Percentiles rank a stretch among this genome's conserved stretches.
Evolutionary conservation across 2,888 invertebrate genomes (phyloP).

Genomic region (Stictocephala bisonia): DNA sequence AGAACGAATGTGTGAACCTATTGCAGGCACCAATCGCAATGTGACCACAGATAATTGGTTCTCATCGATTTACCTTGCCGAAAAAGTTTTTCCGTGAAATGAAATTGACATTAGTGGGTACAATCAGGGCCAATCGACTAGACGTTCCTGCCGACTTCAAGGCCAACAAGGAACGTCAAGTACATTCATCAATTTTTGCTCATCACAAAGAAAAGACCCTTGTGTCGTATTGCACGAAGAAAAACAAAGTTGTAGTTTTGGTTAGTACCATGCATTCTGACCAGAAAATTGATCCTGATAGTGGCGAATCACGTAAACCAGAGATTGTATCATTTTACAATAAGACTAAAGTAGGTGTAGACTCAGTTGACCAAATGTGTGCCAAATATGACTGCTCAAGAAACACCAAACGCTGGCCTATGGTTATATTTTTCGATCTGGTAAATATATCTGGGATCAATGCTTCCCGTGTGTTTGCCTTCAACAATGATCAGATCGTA

Average conservation of each 20-base stretch:
- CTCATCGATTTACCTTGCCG: conserved; percentile 50
- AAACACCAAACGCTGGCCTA: conserved; percentile 57
- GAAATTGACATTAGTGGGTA: conserved; percentile 46
- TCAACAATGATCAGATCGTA: conserved; percentile 3
- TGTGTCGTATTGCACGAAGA: conserved; percentile 57
- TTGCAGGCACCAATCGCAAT: conserved; percentile 46
- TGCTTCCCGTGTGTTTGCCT: conserved; percentile 24
- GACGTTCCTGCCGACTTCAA: conserved; percentile 59
- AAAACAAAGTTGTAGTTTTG: conserved; percentile 56
- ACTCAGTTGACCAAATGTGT: conserved; percentile 58
- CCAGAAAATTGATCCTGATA: conserved; percentile 51
- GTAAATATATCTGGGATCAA: conserved; percentile 59
- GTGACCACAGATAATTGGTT: conserved; percentile 50
- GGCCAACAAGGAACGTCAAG: conserved; percentile 51
- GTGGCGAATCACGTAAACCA: conserved; percentile 56
- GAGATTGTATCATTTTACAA: conserved; percentile 58
- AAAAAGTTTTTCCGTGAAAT: conserved; percentile 49
- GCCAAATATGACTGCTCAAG: conserved; percentile 54
- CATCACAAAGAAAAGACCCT: conserved; percentile 57
- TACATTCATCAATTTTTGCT: conserved; percentile 58
- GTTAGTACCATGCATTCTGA: conserved; percentile 58
- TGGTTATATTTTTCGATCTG: conserved; percentile 57
- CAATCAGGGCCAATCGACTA: conserved; percentile 55
- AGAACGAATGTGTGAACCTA: conserved; percentile 20
- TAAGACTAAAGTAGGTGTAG: conserved; percentile 58